These are phyloP conservation scores for Malacosoma neustria DNA, from an alignment of 2,888 invertebrate species.

Conservation along the genomic window DNA sequence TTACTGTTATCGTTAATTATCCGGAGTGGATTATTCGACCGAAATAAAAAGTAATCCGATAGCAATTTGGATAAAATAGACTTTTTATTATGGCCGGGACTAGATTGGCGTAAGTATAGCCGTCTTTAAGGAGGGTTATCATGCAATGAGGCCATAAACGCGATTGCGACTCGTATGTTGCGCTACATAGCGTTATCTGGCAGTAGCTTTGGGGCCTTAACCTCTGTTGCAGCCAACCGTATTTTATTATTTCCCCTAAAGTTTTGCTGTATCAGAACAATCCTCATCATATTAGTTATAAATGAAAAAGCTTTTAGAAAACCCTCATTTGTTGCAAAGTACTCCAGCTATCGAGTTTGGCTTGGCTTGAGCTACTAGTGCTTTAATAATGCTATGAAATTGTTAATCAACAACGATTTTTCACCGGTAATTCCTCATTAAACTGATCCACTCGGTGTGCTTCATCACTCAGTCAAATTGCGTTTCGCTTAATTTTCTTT, in stretches of 20 bases:
- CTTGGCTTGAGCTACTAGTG: too few species aligned
- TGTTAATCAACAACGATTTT: conserved; percentile 58
- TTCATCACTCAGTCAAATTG: conserved; percentile 74
- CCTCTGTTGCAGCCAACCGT: neutral
- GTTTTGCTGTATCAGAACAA: neutral
- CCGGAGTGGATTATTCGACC: conserved; percentile 42
- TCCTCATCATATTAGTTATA: neutral
- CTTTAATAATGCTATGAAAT: conserved; percentile 33
- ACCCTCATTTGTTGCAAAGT: too few species aligned
- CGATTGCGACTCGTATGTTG: conserved; percentile 40
- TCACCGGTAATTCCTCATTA: conserved; percentile 67
- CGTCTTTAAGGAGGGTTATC: conserved; percentile 50
- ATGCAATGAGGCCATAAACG: conserved; percentile 56
- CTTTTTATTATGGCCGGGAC: conserved; percentile 43
- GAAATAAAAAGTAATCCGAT: conserved; percentile 55
- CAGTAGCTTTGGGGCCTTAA: conserved; percentile 20
- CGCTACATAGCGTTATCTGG: conserved; percentile 33
- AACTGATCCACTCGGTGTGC: conserved; percentile 67
- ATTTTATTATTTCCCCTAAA: neutral
- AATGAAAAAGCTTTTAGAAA: too few species aligned
- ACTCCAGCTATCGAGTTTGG: too few species aligned
- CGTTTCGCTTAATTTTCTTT: conserved; percentile 75
- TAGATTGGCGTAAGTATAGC: conserved; percentile 41
- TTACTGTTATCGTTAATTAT: conserved; percentile 51
- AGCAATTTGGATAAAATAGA: conserved; percentile 55